Evolutionary conservation across 2,797 vertebrate species (phyloP), one percentile per base, ranked within the genome.

Genomic region (Chelmon rostratus): DNA sequence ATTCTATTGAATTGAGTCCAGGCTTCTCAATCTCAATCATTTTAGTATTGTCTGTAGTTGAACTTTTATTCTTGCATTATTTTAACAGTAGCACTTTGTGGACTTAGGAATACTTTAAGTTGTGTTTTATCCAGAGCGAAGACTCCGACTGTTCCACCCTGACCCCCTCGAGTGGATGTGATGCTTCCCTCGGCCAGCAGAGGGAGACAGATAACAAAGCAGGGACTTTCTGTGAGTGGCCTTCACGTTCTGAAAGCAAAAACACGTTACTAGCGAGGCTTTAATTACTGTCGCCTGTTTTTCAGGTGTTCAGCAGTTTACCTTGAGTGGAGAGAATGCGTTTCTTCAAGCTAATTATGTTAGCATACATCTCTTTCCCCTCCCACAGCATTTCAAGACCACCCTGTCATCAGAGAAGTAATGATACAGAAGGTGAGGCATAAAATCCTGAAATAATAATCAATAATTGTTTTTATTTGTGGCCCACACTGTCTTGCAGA

Each of bases 111-210:
- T 94, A 92, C 78, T 90, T 92, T 91, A 93, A 92, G 90, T 93
- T 94, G 35, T 94, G 93, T 92, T 94, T 92, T 93, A 92, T 92
- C 83, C 93, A 95, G 94, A 93, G 90, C 19, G 91, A 93, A 85
- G 92, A 93, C 82, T 92, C 91, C 1, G 91, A 92, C 75, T 87
- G 89, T 62, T 93, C 94, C 70, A 92, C 91, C 25, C 62, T 88
- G 79, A 90, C 92, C 2, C 88, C 83, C 9, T 78, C 84, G 61
- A 90, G 87, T 81, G 90, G 57, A 66, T 86, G 86, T 68, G 91
- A 88, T 61, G 23, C 77, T 31, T 73, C 69, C 4, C 18, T 81
- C 6, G 9, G 83, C 89, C 94, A 92, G 77, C 92, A 92, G 93
- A 90, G 85, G 91, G 92, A 89, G 89, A 83, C 86, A 86, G 68